Conservation (phyloP, 2,797 vertebrate genomes). For the Mareca penelope region DNA sequence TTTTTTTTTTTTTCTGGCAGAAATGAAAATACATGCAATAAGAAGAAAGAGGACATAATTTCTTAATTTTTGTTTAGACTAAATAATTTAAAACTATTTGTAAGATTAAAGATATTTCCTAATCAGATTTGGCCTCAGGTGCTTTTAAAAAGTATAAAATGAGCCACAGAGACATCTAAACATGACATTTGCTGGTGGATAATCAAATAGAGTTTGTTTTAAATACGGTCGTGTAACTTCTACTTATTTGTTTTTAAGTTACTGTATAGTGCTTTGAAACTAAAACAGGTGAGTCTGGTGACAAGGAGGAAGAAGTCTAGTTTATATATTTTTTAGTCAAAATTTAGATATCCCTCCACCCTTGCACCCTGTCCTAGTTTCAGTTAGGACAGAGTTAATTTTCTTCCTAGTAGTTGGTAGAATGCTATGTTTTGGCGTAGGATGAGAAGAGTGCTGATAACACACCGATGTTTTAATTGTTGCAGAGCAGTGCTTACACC, state of each 20-base stretch:
- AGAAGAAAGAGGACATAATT: not conserved
- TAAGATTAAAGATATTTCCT: not conserved
- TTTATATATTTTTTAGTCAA: not conserved
- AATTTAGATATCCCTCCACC: too few species aligned
- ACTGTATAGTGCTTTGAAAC: not conserved
- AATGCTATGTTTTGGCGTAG: too few species aligned
- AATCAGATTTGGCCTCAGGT: not conserved
- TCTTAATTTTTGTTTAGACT: not conserved
- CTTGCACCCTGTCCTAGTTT: too few species aligned
- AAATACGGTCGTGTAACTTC: not conserved
- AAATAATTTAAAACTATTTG: not conserved
- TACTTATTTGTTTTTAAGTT: not conserved
- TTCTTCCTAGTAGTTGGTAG: too few species aligned
- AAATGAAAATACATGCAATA: not conserved
- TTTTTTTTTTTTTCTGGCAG: not conserved
- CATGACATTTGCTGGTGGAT: not conserved
- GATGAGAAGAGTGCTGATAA: too few species aligned
- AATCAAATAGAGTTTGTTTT: not conserved
- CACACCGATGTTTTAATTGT: too few species aligned
- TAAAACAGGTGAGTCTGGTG: not conserved
- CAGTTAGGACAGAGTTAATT: too few species aligned
- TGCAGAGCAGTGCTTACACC: too few species aligned
- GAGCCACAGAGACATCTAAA: not conserved
- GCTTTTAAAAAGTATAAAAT: not conserved
- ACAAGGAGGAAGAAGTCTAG: not conserved